These are phyloP conservation scores for Lasius platythorax DNA, from an alignment of 2,888 invertebrate genomes.

Conservation along the genomic window DNA sequence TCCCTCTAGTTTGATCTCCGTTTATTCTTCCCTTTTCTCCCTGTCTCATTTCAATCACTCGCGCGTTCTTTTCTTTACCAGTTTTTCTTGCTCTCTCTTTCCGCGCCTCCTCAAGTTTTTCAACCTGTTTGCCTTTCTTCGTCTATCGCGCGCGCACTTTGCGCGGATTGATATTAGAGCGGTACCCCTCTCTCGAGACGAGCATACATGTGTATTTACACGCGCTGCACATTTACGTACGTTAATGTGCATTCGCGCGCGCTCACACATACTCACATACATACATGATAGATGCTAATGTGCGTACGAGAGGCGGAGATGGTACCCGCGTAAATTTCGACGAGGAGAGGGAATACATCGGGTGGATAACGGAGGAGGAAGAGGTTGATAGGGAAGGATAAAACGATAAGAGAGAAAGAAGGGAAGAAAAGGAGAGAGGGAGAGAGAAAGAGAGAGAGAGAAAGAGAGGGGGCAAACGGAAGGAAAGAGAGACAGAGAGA, in stretches of 20 bases:
- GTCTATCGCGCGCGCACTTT: constrained; percentile 55
- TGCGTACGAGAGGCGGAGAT: constrained; percentile 46
- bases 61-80: neutral
- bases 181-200: constrained; percentile 59
- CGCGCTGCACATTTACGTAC: neutral
- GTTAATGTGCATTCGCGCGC: constrained; percentile 25
- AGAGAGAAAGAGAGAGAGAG: neutral
- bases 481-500: neutral
- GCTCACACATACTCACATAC: constrained; percentile 16
- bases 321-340: constrained; percentile 64
- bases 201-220: constrained; percentile 57
- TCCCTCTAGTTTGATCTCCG: constrained; percentile 13
- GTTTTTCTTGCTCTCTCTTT: neutral
- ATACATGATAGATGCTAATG: constrained; percentile 66
- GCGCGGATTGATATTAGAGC: constrained; percentile 73
- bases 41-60: constrained; percentile 20
- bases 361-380: neutral
- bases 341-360: constrained; percentile 44
- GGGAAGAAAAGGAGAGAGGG: constrained; percentile 1
- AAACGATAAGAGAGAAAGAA: neutral
- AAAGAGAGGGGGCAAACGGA: constrained; percentile 1
- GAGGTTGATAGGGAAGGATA: constrained; percentile 27
- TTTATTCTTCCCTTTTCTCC: constrained; percentile 6
- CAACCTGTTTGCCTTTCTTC: constrained; percentile 51
- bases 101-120: constrained; percentile 39